phyloP scores from a whole-genome alignment of 2,888 invertebrate species.

The Miltochrista miniata region DNA sequence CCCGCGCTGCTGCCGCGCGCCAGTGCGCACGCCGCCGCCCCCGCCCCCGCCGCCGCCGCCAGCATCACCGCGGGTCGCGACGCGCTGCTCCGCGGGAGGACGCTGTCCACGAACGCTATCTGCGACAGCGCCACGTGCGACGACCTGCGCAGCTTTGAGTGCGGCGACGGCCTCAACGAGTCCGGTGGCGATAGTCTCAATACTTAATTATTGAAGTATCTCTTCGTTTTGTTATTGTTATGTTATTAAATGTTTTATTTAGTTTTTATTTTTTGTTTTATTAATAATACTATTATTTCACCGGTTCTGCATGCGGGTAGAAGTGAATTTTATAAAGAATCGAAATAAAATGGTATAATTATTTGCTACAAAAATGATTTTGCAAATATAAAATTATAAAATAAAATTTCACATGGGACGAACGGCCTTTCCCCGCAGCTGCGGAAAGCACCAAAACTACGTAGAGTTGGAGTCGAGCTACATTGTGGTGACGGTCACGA shows the following conservation, averaged over 20 bases:
- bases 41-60: neutral
- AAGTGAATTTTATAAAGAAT: too few species aligned
- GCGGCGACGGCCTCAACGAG: neutral
- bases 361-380: too few species aligned
- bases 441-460: too few species aligned
- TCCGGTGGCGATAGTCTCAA: slow-evolving; percentile 1
- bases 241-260: slow-evolving; percentile 9
- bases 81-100: neutral
- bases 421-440: too few species aligned
- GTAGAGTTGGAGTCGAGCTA: too few species aligned
- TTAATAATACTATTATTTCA: too few species aligned
- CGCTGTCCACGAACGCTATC: neutral
- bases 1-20: slow-evolving; percentile 1
- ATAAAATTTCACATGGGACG: too few species aligned
- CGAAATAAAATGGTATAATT: too few species aligned
- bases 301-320: too few species aligned
- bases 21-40: neutral
- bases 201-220: neutral
- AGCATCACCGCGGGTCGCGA: neutral
- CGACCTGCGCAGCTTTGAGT: neutral
- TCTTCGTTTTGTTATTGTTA: slow-evolving; percentile 1
- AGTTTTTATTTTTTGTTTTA: neutral
- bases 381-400: too few species aligned
- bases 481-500: too few species aligned
- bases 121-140: neutral